phyloP scores from a whole-genome alignment of 2,113 vertebrate species.

The Cariama cristata region DNA sequence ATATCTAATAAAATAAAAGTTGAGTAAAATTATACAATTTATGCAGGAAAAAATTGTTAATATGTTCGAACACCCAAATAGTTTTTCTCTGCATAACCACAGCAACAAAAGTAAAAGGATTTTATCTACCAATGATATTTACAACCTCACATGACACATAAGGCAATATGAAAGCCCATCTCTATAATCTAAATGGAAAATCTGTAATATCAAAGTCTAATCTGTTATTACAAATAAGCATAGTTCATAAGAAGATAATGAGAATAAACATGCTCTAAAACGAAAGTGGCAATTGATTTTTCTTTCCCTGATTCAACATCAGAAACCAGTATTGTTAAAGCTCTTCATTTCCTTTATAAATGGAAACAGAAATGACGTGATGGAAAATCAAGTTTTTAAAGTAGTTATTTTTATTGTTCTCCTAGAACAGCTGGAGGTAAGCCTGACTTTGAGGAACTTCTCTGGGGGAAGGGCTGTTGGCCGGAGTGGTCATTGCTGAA shows the following conservation, averaged over 20 bases:
- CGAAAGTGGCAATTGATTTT: rapidly evolving
- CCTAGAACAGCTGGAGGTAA: background rate
- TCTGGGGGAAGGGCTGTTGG: background rate
- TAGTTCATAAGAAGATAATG: background rate
- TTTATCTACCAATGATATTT: background rate
- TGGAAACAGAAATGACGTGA: background rate
- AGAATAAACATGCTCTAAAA: background rate
- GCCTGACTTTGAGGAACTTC: background rate
- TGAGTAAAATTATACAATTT: background rate
- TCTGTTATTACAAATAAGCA: background rate
- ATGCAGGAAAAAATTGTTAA: background rate
- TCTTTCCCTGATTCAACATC: background rate
- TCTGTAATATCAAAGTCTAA: background rate
- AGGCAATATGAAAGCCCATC: background rate
- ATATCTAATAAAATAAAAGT: background rate
- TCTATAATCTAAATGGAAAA: background rate
- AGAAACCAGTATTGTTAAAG: background rate
- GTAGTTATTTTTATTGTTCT: background rate
- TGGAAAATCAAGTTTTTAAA: background rate
- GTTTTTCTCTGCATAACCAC: background rate
- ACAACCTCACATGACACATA: background rate
- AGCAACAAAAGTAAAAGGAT: background rate
- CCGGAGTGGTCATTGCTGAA: background rate
- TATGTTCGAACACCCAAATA: background rate
- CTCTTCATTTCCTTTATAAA: background rate